These are phyloP conservation scores for Lasioglossum figueresi DNA, from an alignment of 2,888 invertebrate species.

Conservation along the genomic window DNA sequence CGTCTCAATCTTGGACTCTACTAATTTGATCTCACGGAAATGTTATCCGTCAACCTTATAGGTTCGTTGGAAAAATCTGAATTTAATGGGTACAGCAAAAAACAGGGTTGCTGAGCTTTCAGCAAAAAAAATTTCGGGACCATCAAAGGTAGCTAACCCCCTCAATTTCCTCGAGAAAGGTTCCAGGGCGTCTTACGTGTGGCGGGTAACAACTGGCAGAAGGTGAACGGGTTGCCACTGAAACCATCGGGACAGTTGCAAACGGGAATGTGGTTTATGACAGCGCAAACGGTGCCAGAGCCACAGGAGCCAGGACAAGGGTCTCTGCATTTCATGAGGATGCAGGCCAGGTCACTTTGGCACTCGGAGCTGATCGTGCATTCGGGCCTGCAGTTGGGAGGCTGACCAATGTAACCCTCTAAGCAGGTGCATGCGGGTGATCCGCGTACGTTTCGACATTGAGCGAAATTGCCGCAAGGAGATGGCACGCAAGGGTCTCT, in stretches of 20 bases:
- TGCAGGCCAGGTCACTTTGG: conserved; percentile 84
- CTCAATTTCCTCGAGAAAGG: not conserved
- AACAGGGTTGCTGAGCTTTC: no score
- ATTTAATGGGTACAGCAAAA: no score
- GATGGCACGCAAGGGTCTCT: conserved; percentile 88
- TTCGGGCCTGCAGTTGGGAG: conserved; percentile 82
- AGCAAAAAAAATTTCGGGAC: not conserved
- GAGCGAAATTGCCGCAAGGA: conserved; percentile 90
- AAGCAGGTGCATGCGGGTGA: conserved; percentile 83
- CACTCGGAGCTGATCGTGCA: conserved; percentile 84
- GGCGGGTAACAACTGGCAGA: conserved; percentile 64
- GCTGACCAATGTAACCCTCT: conserved; percentile 83
- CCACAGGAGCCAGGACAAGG: conserved; percentile 85
- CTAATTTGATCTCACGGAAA: no score
- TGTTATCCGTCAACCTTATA: no score
- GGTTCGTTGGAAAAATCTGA: no score
- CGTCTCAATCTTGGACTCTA: no score
- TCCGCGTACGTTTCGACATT: conserved; percentile 87
- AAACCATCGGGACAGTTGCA: conserved; percentile 84
- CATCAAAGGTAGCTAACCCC: not conserved
- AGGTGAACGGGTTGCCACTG: conserved; percentile 84
- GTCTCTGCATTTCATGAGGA: conserved; percentile 84
- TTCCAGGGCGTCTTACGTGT: conserved; percentile 75
- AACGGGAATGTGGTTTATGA: conserved; percentile 85
- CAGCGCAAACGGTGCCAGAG: conserved; percentile 84